phyloP scores from a whole-genome alignment of 2,888 invertebrate genomes.

The Caenorhabditis sp. region DNA sequence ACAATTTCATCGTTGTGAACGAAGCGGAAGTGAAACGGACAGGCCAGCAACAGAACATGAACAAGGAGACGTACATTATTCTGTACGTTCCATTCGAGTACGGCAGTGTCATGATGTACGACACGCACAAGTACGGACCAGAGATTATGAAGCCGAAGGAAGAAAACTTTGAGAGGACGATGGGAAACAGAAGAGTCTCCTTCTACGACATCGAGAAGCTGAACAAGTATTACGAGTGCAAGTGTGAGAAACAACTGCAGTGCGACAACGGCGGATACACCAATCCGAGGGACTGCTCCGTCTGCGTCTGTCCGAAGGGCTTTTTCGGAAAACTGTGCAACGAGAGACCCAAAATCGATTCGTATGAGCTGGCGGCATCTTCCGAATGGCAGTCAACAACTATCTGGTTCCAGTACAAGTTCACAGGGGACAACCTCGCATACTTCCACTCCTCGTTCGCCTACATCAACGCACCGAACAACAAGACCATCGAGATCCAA shows the following conservation, averaged over 20 bases:
- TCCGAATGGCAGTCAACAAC: neutral
- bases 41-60: neutral
- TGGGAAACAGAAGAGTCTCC: conserved; percentile 50
- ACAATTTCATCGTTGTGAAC: conserved; percentile 39
- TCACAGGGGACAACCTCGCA: neutral
- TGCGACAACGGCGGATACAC: conserved; percentile 25
- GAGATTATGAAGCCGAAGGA: conserved; percentile 34
- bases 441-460: neutral
- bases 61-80: neutral
- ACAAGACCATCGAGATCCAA: conserved; percentile 14
- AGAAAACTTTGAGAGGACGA: conserved; percentile 27
- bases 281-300: conserved; percentile 1
- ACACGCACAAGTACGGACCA: conserved; percentile 10
- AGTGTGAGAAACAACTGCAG: conserved; percentile 11
- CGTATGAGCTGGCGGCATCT: neutral
- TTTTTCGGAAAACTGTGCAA: conserved; percentile 21
- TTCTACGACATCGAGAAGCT: conserved; percentile 53
- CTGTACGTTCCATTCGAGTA: conserved; percentile 53
- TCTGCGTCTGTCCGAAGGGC: conserved; percentile 19
- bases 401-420: neutral
- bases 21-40: neutral
- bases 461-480: conserved; percentile 11
- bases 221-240: conserved; percentile 47
- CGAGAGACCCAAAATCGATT: neutral
- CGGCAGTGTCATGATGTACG: conserved; percentile 58